phyloP scores from a whole-genome alignment of 2,888 invertebrate genomes.

The Prosapia bicincta region DNA sequence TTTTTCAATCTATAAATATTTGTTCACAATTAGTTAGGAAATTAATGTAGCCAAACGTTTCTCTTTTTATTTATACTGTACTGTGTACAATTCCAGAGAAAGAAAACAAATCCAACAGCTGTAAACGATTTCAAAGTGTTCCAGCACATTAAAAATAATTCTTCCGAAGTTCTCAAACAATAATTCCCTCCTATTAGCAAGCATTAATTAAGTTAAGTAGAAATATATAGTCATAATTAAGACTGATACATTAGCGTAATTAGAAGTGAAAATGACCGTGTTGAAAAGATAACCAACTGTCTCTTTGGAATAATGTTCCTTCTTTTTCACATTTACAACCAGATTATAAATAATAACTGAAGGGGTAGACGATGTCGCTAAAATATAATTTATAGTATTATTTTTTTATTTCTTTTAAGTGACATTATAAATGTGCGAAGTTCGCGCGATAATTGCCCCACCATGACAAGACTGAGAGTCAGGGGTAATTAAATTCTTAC shows the following conservation, averaged over 20 bases:
- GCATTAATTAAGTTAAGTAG: slow-evolving; percentile 28
- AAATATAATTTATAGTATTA: slow-evolving; percentile 26
- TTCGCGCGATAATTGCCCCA: slow-evolving; percentile 28
- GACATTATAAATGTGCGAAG: slow-evolving; percentile 29
- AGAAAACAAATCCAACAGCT: neutral
- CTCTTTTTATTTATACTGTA: no score
- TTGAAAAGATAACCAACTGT: slow-evolving; percentile 37
- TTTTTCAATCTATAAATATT: no score
- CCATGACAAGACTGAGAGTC: no score
- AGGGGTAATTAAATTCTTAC: no score
- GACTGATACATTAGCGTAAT: slow-evolving; percentile 36
- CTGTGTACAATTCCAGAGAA: neutral
- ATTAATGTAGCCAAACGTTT: no score
- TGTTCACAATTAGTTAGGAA: no score
- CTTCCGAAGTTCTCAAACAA: slow-evolving; percentile 1
- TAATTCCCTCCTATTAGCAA: slow-evolving; percentile 1
- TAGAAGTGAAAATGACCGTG: slow-evolving; percentile 39
- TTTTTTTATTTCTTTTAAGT: slow-evolving; percentile 11
- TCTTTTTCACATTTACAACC: slow-evolving; percentile 33
- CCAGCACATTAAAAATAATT: slow-evolving; percentile 1
- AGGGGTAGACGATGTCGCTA: slow-evolving; percentile 19
- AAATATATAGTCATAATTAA: slow-evolving; percentile 36
- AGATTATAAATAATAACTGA: slow-evolving; percentile 31
- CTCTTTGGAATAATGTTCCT: slow-evolving; percentile 39
- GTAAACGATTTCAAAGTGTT: neutral